These are phyloP conservation scores for Larimichthys polyactis DNA, from an alignment of 2,113 vertebrate genomes.

Conservation along the genomic window DNA sequence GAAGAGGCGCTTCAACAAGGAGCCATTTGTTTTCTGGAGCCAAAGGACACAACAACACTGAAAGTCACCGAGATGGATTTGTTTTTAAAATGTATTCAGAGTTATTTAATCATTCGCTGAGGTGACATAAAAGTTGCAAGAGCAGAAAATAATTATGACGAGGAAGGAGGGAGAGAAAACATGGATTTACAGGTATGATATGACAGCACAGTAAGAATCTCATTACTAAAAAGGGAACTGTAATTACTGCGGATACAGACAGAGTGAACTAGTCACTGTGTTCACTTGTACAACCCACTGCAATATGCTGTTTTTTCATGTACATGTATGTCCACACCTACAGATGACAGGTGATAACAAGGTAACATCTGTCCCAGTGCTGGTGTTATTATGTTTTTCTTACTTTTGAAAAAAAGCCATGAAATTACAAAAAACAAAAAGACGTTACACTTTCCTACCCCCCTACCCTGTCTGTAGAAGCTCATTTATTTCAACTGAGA, in stretches of 20 bases:
- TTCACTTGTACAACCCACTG: background rate
- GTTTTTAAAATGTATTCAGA: slow-evolving; percentile 1
- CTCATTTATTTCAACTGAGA: background rate
- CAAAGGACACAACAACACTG: background rate
- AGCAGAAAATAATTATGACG: slow-evolving; percentile 23
- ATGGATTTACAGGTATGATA: background rate
- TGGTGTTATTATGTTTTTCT: background rate
- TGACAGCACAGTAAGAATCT: background rate
- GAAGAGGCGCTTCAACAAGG: background rate
- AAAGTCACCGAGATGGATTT: slow-evolving; percentile 13
- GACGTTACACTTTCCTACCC: background rate
- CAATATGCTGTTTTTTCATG: background rate
- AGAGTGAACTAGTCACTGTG: background rate
- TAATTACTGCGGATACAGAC: background rate
- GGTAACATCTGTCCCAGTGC: background rate
- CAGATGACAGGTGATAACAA: background rate
- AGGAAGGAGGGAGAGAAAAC: background rate
- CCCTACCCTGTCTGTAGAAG: background rate
- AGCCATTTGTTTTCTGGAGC: slow-evolving; percentile 23
- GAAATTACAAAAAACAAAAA: background rate
- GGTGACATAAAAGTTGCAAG: slow-evolving; percentile 6
- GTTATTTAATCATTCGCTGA: background rate
- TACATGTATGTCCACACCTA: background rate
- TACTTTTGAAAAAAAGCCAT: background rate
- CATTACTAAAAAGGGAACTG: background rate